phyloP scores from a whole-genome alignment of 30 jellyfish, hydroid and myxozoan genomes.

The Aurelia aurita region DNA sequence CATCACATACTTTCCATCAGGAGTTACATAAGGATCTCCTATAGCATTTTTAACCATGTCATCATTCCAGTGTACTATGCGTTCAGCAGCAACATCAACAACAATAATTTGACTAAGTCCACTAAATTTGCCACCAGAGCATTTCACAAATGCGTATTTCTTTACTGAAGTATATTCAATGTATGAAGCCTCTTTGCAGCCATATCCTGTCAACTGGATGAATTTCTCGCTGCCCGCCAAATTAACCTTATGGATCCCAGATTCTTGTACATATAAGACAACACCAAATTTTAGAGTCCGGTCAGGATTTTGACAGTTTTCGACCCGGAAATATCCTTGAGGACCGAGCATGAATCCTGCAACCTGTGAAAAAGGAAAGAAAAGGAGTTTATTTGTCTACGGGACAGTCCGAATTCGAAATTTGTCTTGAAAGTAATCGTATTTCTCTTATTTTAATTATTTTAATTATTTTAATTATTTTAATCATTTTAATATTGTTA shows the following conservation, averaged over 20 bases:
- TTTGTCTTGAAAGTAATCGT: too few relatives aligned
- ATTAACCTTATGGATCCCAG: constrained; percentile 33
- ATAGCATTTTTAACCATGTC: constrained; percentile 5
- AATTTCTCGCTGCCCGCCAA: constrained; percentile 10
- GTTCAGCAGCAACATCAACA: constrained; percentile 7
- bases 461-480: too few relatives aligned
- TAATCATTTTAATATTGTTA: too few relatives aligned
- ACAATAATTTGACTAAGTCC: neutral
- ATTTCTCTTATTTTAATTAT: too few relatives aligned
- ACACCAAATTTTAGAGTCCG: neutral
- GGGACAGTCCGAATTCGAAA: too few relatives aligned
- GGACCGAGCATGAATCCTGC: too few relatives aligned
- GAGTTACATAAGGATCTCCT: constrained; percentile 27
- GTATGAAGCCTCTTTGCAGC: constrained; percentile 10
- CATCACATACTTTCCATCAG: constrained; percentile 33
- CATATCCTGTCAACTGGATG: constrained; percentile 7
- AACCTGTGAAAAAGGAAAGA: too few relatives aligned
- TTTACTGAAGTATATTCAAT: constrained; percentile 13
- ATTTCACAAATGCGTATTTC: constrained; percentile 21
- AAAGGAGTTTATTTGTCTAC: too few relatives aligned
- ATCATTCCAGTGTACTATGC: constrained; percentile 15
- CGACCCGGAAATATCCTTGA: constrained; percentile 29
- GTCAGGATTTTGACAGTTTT: constrained; percentile 29
- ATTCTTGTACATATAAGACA: constrained; percentile 1
- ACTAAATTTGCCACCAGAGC: constrained; percentile 4